Base-by-base conservation (phyloP, 2,797 vertebrate genomes). In the Lepus oiostolus region DNA sequence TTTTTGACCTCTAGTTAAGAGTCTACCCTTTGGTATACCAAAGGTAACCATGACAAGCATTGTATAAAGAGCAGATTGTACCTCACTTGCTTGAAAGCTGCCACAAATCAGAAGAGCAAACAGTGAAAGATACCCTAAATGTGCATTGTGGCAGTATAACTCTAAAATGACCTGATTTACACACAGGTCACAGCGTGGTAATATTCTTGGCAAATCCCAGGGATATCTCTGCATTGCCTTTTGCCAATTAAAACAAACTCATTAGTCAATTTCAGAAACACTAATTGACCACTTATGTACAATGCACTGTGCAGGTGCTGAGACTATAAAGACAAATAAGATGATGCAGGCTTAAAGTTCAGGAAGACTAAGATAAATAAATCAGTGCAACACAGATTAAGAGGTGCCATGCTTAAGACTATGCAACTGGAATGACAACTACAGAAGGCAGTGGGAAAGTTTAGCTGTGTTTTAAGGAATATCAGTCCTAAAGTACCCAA, bases 391-490 rank as follows among this genome's bases (percentile, higher is more conserved):
- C 24, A 47, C 1, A 75, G n/a, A 91, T 9, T 17, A 74, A 32
- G 26, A 75, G 28, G 3, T 54, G 10, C 35, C 75, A 4, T 11
- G 32, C 42, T 26, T 5, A 67, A 60, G 5, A 1, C 26, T 76
- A 5, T 38, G 50, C 0, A 81, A 58, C 10, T 52, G 28, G 32
- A 85, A 17, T 14, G 35, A 63, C 60, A 50, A 28, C 50, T 58
- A 70, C n/a, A n/a, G 26, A 38, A 63, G 90, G 24, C 30, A 47
- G 2, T 17, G 80, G 1, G 30, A 85, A 92, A 28, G 1, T 88
- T 82, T 60, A 54, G 52, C 9, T 92, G 50, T 74, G 58, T 52
- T 88, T 91, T 42, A 79, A 88, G 42, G 9, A 88, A 74, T 35
- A 60, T 38, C 5, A 22, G 13, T 70, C 58, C 42, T 65, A 82